Conservation (phyloP, 2,797 vertebrate species). For the Emys orbicularis region DNA sequence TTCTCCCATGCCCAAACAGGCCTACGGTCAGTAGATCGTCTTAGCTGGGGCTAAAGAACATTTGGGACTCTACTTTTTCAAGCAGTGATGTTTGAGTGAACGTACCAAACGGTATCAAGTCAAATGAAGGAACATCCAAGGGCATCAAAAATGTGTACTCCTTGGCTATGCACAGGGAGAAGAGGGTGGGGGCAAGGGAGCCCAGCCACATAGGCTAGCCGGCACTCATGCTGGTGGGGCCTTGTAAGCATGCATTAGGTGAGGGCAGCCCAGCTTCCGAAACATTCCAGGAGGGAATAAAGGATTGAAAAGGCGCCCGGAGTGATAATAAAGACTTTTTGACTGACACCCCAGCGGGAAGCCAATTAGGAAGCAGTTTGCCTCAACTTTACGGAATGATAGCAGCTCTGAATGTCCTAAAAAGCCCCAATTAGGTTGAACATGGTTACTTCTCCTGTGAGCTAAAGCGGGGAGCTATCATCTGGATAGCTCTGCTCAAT, state of each 20-base stretch:
- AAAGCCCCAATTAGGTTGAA: slow-evolving; percentile 87
- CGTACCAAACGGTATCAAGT: not conserved
- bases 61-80: not conserved
- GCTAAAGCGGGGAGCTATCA: slow-evolving; percentile 58
- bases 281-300: slow-evolving; percentile 19
- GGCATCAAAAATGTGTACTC: not conserved
- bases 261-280: not conserved
- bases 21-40: not conserved
- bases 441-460: slow-evolving; percentile 43
- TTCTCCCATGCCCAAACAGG: not conserved
- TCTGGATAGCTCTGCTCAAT: slow-evolving; percentile 35
- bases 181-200: not conserved
- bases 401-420: slow-evolving; percentile 77
- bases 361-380: slow-evolving; percentile 85
- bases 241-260: not conserved
- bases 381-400: slow-evolving; percentile 78
- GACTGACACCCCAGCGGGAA: slow-evolving; percentile 79
- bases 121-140: not conserved
- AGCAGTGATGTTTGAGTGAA: not conserved
- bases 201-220: not conserved
- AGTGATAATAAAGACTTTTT: slow-evolving; percentile 64
- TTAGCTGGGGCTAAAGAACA: not conserved
- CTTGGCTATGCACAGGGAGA: not conserved
- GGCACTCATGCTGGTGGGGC: not conserved
- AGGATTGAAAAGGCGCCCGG: slow-evolving; percentile 55